A percentile compares a stretch with the other conserved stretches of the same genome.
These are phyloP conservation scores for Tachyglossus aculeatus DNA, from an alignment of 2,797 vertebrate genomes.

Conservation along the genomic window DNA sequence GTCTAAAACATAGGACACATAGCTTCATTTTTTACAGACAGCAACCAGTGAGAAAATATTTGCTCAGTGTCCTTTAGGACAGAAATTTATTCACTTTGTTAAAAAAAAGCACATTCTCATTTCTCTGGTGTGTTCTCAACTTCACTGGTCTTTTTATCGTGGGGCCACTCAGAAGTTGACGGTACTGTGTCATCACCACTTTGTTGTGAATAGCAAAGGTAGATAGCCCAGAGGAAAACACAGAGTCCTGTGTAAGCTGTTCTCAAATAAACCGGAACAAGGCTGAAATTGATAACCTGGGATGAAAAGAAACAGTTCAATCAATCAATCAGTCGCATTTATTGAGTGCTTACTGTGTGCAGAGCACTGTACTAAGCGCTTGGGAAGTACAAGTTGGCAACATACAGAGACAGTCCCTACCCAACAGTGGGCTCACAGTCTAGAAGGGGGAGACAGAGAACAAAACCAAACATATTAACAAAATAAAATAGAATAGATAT, in stretches of 20 bases:
- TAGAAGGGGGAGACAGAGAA: too few relatives aligned
- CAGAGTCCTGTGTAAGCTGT: conserved; percentile 88
- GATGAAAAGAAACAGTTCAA: conserved; percentile 44
- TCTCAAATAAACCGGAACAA: conserved; percentile 84
- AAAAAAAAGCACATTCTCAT: conserved; percentile 31
- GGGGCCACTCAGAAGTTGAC: conserved; percentile 75
- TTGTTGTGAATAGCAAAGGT: conserved; percentile 89
- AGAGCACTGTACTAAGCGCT: too few relatives aligned
- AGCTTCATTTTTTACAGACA: conserved; percentile 30
- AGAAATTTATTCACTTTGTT: neutral
- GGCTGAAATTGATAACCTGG: conserved; percentile 88
- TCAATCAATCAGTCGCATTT: too few relatives aligned
- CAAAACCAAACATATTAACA: too few relatives aligned
- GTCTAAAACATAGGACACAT: conserved; percentile 25
- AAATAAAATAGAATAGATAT: too few relatives aligned
- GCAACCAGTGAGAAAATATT: neutral
- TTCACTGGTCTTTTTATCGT: conserved; percentile 23
- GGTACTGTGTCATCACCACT: conserved; percentile 80
- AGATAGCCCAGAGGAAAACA: conserved; percentile 88
- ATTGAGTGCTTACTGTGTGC: too few relatives aligned
- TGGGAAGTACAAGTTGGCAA: too few relatives aligned
- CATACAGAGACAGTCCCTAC: too few relatives aligned
- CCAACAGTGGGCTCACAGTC: too few relatives aligned
- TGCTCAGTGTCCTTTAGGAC: conserved; percentile 2
- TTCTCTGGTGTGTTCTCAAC: conserved; percentile 55